Evolutionary conservation across 2,888 invertebrate species (phyloP).

Genomic region (Hanleya hanleyi): DNA sequence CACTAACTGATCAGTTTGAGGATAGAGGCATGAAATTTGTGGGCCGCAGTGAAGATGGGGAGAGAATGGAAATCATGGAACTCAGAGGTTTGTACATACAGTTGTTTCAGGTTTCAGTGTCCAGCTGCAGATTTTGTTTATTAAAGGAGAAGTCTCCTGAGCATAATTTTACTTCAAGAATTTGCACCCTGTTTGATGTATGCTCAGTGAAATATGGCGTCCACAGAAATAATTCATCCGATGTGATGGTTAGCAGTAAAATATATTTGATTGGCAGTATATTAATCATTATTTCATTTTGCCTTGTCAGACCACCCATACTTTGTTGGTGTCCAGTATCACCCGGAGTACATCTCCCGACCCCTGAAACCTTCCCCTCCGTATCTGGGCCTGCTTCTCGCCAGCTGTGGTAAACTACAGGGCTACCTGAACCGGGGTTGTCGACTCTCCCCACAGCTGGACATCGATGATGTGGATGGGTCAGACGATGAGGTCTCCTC

Average conservation of each 20-base stretch:
- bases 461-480: not conserved
- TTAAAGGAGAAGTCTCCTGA: too few species aligned
- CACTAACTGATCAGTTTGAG: conserved; percentile 83
- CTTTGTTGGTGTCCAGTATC: conserved; percentile 97
- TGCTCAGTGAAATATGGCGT: too few species aligned
- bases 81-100: conserved; percentile 76
- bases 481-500: not conserved
- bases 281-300: not conserved
- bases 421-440: conserved; percentile 70
- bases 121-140: too few species aligned
- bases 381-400: conserved; percentile 94
- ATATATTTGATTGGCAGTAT: too few species aligned
- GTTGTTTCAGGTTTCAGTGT: not conserved
- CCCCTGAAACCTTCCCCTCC: conserved; percentile 87
- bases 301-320: conserved; percentile 83
- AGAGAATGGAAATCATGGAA: conserved; percentile 96
- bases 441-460: conserved; percentile 58
- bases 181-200: too few species aligned
- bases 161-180: too few species aligned
- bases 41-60: conserved; percentile 83
- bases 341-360: conserved; percentile 96
- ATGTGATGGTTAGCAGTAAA: too few species aligned
- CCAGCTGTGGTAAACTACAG: conserved; percentile 87
- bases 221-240: too few species aligned
- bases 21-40: conserved; percentile 91